These are phyloP conservation scores for Eristalinus aeneus DNA, from an alignment of 2,888 invertebrate species.

Conservation along the genomic window DNA sequence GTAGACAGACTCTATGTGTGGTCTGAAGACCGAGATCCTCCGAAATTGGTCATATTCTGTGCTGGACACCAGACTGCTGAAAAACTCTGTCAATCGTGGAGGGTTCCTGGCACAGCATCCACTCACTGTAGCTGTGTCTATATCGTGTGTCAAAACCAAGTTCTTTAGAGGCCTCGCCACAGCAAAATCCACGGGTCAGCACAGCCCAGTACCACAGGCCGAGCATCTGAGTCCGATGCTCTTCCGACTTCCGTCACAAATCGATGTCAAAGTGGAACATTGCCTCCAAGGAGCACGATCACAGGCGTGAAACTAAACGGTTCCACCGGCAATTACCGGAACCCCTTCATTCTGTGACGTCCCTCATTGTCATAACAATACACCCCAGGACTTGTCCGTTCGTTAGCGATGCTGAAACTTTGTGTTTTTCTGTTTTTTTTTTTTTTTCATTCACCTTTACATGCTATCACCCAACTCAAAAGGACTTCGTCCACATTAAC, in stretches of 20 bases:
- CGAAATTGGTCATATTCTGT: no score
- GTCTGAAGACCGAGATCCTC: no score
- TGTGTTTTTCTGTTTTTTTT: not conserved
- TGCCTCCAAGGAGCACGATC: not conserved
- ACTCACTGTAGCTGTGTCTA: no score
- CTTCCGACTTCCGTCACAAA: not conserved
- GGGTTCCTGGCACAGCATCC: no score
- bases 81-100: no score
- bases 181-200: no score
- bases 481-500: slow-evolving; percentile 3
- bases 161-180: no score
- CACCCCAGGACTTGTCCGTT: slow-evolving; percentile 18
- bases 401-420: not conserved
- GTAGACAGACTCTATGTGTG: no score
- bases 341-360: not conserved
- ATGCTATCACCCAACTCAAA: slow-evolving; percentile 8
- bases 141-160: no score
- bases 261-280: not conserved
- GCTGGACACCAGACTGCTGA: no score
- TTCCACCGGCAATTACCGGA: not conserved
- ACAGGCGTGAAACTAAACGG: not conserved
- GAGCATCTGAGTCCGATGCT: not conserved
- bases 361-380: slow-evolving; percentile 13
- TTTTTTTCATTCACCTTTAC: not conserved
- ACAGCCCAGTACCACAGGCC: not conserved